Percentiles rank a stretch among this genome's conserved stretches.
Conservation (phyloP, 2,113 vertebrate genomes). For the Takifugu bimaculatus region DNA sequence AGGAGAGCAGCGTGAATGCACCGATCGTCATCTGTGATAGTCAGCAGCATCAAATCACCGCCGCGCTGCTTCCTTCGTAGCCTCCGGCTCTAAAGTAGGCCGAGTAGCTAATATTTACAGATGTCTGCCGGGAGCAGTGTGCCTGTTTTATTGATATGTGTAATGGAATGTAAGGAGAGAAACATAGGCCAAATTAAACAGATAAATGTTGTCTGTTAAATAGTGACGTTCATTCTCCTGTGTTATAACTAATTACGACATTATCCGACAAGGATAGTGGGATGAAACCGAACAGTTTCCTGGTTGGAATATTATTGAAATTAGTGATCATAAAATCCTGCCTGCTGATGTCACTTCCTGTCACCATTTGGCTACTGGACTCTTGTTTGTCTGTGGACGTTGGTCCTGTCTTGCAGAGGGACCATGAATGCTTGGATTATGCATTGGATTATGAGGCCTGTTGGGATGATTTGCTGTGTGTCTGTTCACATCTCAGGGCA, state of each 20-base stretch:
- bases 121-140: background rate
- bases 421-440: slow-evolving; percentile 1
- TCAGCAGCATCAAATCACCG: background rate
- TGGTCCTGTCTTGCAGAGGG: slow-evolving; percentile 10
- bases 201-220: too few relatives aligned
- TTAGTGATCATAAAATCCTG: too few relatives aligned
- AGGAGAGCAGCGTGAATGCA: background rate
- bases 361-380: background rate
- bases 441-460: slow-evolving; percentile 17
- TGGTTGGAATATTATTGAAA: too few relatives aligned
- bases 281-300: background rate
- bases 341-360: too few relatives aligned
- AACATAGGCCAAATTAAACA: too few relatives aligned
- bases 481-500: slow-evolving; percentile 53
- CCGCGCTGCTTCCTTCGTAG: background rate
- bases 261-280: background rate
- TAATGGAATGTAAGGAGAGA: too few relatives aligned
- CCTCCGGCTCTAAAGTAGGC: background rate
- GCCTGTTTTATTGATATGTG: background rate
- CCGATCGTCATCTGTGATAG: background rate
- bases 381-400: slow-evolving; percentile 5
- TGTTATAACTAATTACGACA: too few relatives aligned
- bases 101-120: background rate
- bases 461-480: slow-evolving; percentile 47
- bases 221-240: too few relatives aligned